Percentiles rank a stretch among this genome's conserved stretches.
These are phyloP conservation scores for Pituophis catenifer DNA, from an alignment of 2,113 vertebrate genomes.

Conservation along the genomic window DNA sequence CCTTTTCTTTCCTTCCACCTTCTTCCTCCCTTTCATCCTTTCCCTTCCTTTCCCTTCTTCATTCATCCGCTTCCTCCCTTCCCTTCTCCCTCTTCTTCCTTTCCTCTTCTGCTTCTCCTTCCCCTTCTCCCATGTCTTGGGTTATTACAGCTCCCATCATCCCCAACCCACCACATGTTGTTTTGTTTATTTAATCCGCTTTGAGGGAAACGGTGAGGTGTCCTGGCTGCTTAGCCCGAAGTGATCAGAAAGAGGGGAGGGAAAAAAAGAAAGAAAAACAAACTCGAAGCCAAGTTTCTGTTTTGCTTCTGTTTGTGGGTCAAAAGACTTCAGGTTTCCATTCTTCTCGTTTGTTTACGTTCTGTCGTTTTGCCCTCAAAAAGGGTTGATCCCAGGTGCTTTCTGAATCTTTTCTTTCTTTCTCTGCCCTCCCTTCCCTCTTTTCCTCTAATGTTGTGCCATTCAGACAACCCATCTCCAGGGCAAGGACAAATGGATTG, in stretches of 20 bases:
- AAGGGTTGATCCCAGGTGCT: neutral
- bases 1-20: too few relatives aligned
- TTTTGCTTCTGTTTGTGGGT: neutral
- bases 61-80: too few relatives aligned
- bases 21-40: too few relatives aligned
- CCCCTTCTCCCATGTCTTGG: neutral
- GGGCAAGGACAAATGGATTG: neutral
- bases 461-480: neutral
- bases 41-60: too few relatives aligned
- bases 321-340: neutral
- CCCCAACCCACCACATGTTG: neutral
- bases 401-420: neutral
- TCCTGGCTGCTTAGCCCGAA: neutral
- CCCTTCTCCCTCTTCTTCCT: too few relatives aligned
- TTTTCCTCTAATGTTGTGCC: too few relatives aligned
- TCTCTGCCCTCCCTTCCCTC: neutral
- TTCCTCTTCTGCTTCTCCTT: too few relatives aligned
- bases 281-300: neutral
- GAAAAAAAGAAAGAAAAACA: neutral
- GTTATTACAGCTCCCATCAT: neutral
- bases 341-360: neutral
- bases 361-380: too few relatives aligned
- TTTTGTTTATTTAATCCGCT: neutral
- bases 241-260: neutral
- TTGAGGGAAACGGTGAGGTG: neutral